Evolutionary conservation across 2,113 vertebrate species (phyloP), one percentile per base, ranked within the genome.

Genomic region (Pseudorasbora parva): DNA sequence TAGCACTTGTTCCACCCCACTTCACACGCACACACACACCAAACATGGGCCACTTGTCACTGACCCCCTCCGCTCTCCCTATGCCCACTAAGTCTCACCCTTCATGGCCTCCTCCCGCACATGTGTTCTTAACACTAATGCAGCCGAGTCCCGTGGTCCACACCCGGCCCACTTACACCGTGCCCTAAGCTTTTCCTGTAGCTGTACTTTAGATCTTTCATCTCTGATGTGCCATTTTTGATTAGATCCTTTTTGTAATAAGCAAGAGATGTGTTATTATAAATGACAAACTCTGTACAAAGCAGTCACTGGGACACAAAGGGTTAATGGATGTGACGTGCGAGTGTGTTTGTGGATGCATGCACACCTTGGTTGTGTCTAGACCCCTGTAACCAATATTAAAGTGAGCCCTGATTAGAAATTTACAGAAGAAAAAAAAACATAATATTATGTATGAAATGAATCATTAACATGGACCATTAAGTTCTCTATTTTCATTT

Each of bases 401-500:
- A 93, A 95, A 92, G 91, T 92, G 92, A 94, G 92, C 80, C 10
- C 93, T 96, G 93, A 95, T 96, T 96, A 96, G 92, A 93, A 94
- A 95, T 95, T 94, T 95, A 89, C 93, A 91, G 92, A 94, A 94
- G 56, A 74, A 45, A 27, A 73, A 80, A 96, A 94, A 91, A 94
- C 94, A 96, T 95, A 96, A 95, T 97, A 97, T 96, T 94, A 95
- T 95, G 95, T 95, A 95, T 95, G 93, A 96, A 97, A 96, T 97
- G 94, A 97, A 96, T 95, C 96, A 96, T 99, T 95, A 96, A 93
- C 95, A 97, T 94, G 95, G 92, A 92, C 94, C 96, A 97, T 99
- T 98, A 97, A 96, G 94, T 95, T 92, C 92, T 96, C 95, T 95
- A 93, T 96, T 95, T 96, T 93, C 93, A 93, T 95, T 96, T 96